Percentiles rank a stretch among this genome's conserved stretches.
Evolutionary conservation across 2,797 vertebrate species (phyloP).

Genomic region (Champsocephalus gunnari): DNA sequence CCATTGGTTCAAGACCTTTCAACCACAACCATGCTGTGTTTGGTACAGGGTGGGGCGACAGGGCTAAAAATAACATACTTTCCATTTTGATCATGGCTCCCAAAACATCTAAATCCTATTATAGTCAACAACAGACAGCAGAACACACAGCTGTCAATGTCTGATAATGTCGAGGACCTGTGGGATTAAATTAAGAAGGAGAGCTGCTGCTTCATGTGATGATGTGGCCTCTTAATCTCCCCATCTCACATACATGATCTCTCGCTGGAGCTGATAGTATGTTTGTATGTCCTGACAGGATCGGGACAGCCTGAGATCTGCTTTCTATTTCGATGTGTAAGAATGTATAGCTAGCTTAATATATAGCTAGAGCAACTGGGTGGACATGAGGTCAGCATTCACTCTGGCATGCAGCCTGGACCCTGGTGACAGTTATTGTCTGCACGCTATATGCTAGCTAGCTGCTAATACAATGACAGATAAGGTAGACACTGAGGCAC

Average conservation of each 20-base stretch:
- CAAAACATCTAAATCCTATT: conserved; percentile 20
- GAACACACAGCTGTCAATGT: conserved; percentile 49
- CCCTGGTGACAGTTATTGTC: not conserved
- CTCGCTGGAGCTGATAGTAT: not conserved
- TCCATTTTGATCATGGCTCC: conserved; percentile 19
- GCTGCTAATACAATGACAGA: not conserved
- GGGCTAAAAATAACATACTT: conserved; percentile 64
- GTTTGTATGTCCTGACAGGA: not conserved
- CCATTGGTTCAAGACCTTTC: conserved; percentile 8
- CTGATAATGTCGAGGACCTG: conserved; percentile 23
- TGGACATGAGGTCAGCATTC: not conserved
- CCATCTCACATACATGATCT: not conserved
- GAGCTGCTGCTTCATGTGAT: conserved; percentile 10
- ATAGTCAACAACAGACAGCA: conserved; percentile 10
- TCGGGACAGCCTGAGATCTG: not conserved
- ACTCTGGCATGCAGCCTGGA: not conserved
- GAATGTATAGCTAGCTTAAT: too few relatives aligned
- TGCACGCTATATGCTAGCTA: not conserved
- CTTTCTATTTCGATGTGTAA: not conserved
- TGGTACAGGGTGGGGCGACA: conserved; percentile 40
- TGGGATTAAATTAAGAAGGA: not conserved
- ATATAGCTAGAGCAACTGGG: too few relatives aligned
- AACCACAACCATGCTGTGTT: conserved; percentile 35
- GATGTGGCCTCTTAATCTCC: conserved; percentile 39
- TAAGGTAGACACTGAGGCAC: not conserved